Base-by-base conservation (phyloP, 2,113 vertebrate species). In the Amblyopsis rosae region DNA sequence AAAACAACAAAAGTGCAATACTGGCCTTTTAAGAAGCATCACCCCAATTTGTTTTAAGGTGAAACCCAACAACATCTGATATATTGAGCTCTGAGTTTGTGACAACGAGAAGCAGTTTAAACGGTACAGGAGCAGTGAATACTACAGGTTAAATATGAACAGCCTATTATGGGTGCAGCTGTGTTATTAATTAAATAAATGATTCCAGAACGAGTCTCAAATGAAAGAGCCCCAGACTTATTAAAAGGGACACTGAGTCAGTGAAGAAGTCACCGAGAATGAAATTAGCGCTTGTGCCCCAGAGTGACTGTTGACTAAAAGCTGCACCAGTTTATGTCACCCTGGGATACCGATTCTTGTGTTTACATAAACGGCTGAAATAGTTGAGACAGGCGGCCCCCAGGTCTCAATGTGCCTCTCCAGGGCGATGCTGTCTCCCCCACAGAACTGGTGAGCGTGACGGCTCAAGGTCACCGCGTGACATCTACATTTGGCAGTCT, bases 221-320 rank as follows among this genome's bases (percentile, higher is more conserved):
- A 77, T 55, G 45, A 64, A 57, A 61, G 12, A 1, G 3, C 65
- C 67, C 11, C 10, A 60, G 47, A 46, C 48, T 88, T 87, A 89
- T 90, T 93, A 92, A 94, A 92, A 72, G 91, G 86, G 80, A 82
- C 80, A 32, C 90, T 85, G 76, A 68, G 73, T 76, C 86, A 90
- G 76, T 84, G 88, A 89, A 93, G 92, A 92, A 93, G 90, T 84
- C 85, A 89, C 86, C 89, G 88, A 92, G 86, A 87, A 93, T 88
- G 88, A 87, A 92, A 92, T 93, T 93, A 92, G 88, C 89, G 91
- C 90, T 92, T 86, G 87, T 91, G 89, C 89, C 89, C 26, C 90
- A 87, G 86, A 90, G 90, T 89, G 86, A 0, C 0, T 80, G 82
- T 90, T 77, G 26, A 26, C 26, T 78, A 67, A 78, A 72, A 66